Percentiles rank a stretch among this genome's conserved stretches.
Conservation (phyloP, 2,113 vertebrate species). For the Micromys minutus region DNA sequence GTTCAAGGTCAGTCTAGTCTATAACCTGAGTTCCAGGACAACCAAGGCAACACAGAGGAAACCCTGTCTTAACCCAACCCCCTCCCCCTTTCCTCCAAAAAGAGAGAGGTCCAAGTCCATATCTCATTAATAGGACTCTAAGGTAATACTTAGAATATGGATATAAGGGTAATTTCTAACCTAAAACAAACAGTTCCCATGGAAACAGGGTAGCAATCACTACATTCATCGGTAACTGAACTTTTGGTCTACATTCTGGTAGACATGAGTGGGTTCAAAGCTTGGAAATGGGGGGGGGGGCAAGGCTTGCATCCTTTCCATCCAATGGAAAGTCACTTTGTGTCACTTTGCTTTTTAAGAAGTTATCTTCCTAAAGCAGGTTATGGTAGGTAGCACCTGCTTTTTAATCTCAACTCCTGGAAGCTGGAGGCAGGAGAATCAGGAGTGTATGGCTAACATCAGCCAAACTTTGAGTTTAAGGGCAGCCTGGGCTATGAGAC, state of each 20-base stretch:
- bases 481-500: not conserved
- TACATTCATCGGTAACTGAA: not conserved
- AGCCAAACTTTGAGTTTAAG: not conserved
- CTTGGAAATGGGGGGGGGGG: not conserved
- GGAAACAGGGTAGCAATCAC: not conserved
- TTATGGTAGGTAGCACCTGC: not conserved
- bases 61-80: not conserved
- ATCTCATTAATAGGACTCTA: not conserved
- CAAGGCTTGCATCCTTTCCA: not conserved
- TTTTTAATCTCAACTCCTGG: not conserved
- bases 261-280: not conserved
- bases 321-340: slow-evolving; percentile 11
- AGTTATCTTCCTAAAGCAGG: not conserved
- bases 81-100: not conserved
- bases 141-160: slow-evolving; percentile 5
- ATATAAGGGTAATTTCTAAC: slow-evolving; percentile 34
- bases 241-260: not conserved
- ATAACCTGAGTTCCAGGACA: not conserved
- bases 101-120: not conserved
- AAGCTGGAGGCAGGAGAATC: not conserved
- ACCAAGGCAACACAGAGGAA: not conserved
- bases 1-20: not conserved
- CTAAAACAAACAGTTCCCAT: slow-evolving; percentile 13
- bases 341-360: not conserved
- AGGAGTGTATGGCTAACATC: too few relatives aligned